Percentiles rank a stretch among this genome's conserved stretches.
These are phyloP conservation scores for Steinernema khuongi DNA, from an alignment of 1,140 invertebrate species.

Conservation along the genomic window DNA sequence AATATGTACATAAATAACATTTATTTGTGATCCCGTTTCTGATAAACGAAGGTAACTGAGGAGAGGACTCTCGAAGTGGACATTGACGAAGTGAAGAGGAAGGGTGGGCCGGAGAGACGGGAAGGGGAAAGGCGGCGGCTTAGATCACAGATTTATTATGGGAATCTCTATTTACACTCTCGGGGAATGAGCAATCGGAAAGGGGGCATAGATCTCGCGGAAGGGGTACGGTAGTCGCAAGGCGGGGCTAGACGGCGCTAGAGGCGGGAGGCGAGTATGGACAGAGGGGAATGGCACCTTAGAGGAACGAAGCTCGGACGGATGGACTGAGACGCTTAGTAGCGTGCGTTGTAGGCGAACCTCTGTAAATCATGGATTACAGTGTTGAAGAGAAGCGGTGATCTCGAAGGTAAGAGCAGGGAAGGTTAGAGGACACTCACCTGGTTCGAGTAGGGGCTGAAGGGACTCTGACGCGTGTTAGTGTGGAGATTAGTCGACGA, in stretches of 20 bases:
- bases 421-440: background rate
- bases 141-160: constrained; percentile 13
- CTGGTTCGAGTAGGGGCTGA: background rate
- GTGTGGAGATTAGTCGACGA: constrained; percentile 12
- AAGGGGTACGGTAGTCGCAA: background rate
- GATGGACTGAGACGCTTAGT: constrained; percentile 25
- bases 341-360: constrained; percentile 39
- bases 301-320: background rate
- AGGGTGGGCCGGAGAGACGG: background rate
- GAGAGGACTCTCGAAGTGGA: too few relatives aligned
- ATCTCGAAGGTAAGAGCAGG: constrained; percentile 18
- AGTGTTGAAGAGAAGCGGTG: constrained; percentile 12
- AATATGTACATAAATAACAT: background rate
- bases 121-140: background rate
- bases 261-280: background rate
- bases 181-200: constrained; percentile 1
- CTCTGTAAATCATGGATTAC: constrained; percentile 28
- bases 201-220: background rate
- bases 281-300: constrained; percentile 11
- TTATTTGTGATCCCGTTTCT: constrained; percentile 9
- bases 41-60: background rate
- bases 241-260: background rate
- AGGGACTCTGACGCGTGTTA: constrained; percentile 4
- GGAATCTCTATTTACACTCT: background rate
- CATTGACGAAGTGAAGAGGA: background rate